Evolutionary conservation across 2,113 vertebrate genomes (phyloP).

Genomic region (Microtus richardsoni): DNA sequence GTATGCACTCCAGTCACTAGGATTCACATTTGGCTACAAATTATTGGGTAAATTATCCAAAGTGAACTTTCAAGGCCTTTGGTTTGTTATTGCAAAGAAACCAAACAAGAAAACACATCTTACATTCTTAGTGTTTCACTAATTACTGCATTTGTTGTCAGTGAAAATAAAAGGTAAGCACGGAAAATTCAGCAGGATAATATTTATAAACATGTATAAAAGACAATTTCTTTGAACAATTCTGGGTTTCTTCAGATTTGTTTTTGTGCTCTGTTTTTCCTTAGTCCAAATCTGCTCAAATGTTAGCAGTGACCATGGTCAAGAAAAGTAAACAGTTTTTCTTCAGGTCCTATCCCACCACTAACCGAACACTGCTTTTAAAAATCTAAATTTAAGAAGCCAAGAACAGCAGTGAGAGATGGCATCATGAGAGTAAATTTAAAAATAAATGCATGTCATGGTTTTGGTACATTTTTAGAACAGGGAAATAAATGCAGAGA

Average conservation of each 20-base stretch:
- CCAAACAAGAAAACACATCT: background rate
- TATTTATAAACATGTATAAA: conserved; percentile 27
- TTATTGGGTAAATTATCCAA: background rate
- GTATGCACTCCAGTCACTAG: background rate
- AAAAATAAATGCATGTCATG: conserved; percentile 80
- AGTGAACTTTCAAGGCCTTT: background rate
- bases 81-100: conserved; percentile 28
- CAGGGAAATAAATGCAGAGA: conserved; percentile 76
- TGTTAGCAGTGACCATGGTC: conserved; percentile 8
- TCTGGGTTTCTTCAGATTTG: conserved; percentile 27
- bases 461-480: conserved; percentile 76
- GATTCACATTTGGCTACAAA: conserved; percentile 29
- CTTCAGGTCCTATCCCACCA: conserved; percentile 35
- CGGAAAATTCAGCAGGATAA: conserved; percentile 37
- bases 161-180: conserved; percentile 48
- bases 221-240: conserved; percentile 21
- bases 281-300: conserved; percentile 38
- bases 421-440: conserved; percentile 78
- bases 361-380: conserved; percentile 66
- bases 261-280: conserved; percentile 42
- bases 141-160: background rate
- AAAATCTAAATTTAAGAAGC: conserved; percentile 79
- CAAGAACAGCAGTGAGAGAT: conserved; percentile 77
- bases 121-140: conserved; percentile 37
- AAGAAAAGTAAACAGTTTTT: conserved; percentile 66